Conservation (phyloP, 2,113 vertebrate genomes). For the Fregetta grallaria region DNA sequence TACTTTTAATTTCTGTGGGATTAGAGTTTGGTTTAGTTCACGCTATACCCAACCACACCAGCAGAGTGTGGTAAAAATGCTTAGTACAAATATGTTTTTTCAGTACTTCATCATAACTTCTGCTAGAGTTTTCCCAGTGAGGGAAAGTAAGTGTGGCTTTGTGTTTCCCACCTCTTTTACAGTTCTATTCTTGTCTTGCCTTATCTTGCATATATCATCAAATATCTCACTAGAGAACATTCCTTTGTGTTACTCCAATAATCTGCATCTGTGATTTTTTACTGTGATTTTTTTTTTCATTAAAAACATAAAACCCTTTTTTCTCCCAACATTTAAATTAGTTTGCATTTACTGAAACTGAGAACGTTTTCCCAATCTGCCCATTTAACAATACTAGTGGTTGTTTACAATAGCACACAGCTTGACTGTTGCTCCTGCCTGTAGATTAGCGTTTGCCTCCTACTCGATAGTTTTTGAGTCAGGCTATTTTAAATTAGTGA, state of each 20-base stretch:
- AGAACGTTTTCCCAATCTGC: not conserved
- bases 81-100: not conserved
- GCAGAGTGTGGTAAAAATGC: slow-evolving; percentile 24
- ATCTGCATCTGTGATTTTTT: not conserved
- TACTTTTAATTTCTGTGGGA: not conserved
- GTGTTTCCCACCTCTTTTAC: not conserved
- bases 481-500: not conserved
- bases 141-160: not conserved
- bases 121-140: not conserved
- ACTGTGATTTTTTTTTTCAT: not conserved
- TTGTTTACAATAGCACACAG: not conserved
- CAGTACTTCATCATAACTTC: not conserved
- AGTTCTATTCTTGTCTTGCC: not conserved
- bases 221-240: not conserved
- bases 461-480: not conserved
- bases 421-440: not conserved
- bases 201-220: not conserved
- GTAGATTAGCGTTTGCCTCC: not conserved
- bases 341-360: not conserved
- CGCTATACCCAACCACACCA: not conserved
- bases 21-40: not conserved
- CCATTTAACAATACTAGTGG: not conserved
- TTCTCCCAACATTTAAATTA: not conserved
- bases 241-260: not conserved
- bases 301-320: not conserved